Base-by-base conservation (phyloP, 2,888 invertebrate species). In the Argyresthia albistria region DNA sequence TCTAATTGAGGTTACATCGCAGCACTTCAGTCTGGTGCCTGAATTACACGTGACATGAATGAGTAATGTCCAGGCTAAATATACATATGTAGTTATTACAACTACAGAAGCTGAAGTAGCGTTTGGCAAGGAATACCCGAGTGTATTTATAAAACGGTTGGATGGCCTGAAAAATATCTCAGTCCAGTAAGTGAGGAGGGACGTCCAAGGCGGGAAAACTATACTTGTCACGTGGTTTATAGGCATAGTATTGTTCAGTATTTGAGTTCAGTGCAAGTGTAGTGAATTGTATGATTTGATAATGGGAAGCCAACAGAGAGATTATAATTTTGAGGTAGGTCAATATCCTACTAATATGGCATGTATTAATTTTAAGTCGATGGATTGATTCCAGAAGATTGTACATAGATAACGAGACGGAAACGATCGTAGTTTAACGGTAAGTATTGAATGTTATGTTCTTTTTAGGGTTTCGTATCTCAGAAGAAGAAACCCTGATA, bases 141-240 rank as follows among this genome's bases (percentile, higher is more conserved):
- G 64, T 71, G 72, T 86, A 84, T 84, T 86, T 80, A 84, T 83
- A 83, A 25, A 25, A 25, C 69, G 25, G 25, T 25, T 25, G 70
- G 14, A 11, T 35, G 25, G 35, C 36, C 25, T 43, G n/a, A 61
- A 68, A 50, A 49, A 76, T 78, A 70, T 67, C 73, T 74, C 80
- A 81, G 80, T 82, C 62, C 61, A 62, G 63, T 60, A 68, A 62
- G 66, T 66, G 70, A 62, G 68, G 66, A 67, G 59, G 57, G 66
- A 25, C 58, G 69, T 58, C 52, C 62, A 66, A 60, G 60, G 69
- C 67, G 67, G 64, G 57, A 62, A 64, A 25, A 25, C 25, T 25
- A 6, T 25, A 25, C 25, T 25, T 25, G 25, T 25, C 25, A 25
- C 25, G 6, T 55, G 53, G 56, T 12, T 35, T 15, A 35, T 56